These are phyloP conservation scores for Hepsetus odoe DNA, from an alignment of 2,113 vertebrate species.

Conservation along the genomic window DNA sequence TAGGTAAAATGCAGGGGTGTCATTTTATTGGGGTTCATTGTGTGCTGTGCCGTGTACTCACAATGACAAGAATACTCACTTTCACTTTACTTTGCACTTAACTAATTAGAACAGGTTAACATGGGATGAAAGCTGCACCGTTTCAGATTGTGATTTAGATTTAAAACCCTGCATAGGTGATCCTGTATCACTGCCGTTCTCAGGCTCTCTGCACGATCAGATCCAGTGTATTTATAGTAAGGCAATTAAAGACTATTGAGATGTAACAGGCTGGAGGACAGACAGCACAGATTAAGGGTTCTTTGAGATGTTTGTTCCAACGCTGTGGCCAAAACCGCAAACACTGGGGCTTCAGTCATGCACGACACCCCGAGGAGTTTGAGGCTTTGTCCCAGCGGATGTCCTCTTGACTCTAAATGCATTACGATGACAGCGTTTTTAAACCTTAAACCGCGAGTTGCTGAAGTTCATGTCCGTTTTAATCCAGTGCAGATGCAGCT, in stretches of 20 bases:
- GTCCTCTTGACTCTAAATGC: not conserved
- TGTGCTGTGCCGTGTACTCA: no score
- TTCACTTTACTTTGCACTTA: no score
- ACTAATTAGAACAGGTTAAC: no score
- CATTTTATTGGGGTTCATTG: no score
- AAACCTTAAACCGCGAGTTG: not conserved
- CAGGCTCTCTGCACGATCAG: constrained; percentile 27
- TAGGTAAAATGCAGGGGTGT: no score
- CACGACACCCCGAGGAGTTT: not conserved
- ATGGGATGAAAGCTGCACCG: no score
- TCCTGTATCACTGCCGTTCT: not conserved
- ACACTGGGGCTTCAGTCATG: not conserved
- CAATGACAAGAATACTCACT: no score
- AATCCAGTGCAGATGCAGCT: not conserved
- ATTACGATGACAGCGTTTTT: not conserved
- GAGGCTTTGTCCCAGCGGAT: no score
- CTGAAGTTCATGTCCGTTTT: not conserved
- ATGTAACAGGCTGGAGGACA: not conserved
- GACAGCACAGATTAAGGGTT: not conserved
- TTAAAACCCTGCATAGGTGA: not conserved
- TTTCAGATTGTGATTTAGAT: no score
- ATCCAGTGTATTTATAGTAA: constrained; percentile 44
- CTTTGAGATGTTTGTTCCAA: not conserved
- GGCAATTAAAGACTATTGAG: not conserved
- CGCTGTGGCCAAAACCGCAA: not conserved